Percentiles rank a stretch among this genome's conserved stretches.
phyloP scores from a whole-genome alignment of 2,888 invertebrate genomes.

The Drosophila koepferae region DNA sequence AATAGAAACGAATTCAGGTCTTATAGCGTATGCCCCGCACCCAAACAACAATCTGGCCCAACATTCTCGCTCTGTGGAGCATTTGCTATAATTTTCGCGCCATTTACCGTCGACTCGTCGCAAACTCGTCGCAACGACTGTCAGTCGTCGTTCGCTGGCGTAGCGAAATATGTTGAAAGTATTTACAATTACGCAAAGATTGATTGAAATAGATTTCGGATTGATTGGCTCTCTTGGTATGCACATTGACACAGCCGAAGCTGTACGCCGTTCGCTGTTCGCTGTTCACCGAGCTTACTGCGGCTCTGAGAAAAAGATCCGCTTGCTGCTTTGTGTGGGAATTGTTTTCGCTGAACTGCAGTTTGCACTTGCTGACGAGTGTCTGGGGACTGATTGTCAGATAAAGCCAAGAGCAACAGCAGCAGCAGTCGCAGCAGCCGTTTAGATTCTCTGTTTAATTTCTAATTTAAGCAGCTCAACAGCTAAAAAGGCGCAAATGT shows the following conservation, averaged over 20 bases:
- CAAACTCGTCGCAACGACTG: conserved; percentile 44
- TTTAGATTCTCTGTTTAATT: conserved; percentile 28
- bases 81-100: conserved; percentile 82
- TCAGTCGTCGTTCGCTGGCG: conserved; percentile 47
- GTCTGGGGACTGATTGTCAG: conserved; percentile 50
- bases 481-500: too few species aligned
- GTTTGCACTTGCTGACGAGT: conserved; percentile 59
- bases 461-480: conserved; percentile 23
- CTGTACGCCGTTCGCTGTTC: conserved; percentile 19
- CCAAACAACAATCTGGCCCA: background rate
- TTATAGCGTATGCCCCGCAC: conserved; percentile 18
- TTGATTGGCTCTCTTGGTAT: conserved; percentile 80
- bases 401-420: conserved; percentile 14
- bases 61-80: conserved; percentile 26
- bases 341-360: conserved; percentile 53
- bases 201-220: conserved; percentile 84
- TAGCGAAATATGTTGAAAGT: conserved; percentile 82
- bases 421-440: background rate
- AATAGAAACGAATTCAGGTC: conserved; percentile 82
- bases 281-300: conserved; percentile 4
- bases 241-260: conserved; percentile 66
- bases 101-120: conserved; percentile 66
- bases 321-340: conserved; percentile 57
- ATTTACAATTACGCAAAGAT: conserved; percentile 84
- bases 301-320: conserved; percentile 37